A percentile compares a stretch with the other conserved stretches of the same genome.
These are phyloP conservation scores for Ancistrus triradiatus DNA, from an alignment of 2,113 vertebrate genomes.

Conservation along the genomic window DNA sequence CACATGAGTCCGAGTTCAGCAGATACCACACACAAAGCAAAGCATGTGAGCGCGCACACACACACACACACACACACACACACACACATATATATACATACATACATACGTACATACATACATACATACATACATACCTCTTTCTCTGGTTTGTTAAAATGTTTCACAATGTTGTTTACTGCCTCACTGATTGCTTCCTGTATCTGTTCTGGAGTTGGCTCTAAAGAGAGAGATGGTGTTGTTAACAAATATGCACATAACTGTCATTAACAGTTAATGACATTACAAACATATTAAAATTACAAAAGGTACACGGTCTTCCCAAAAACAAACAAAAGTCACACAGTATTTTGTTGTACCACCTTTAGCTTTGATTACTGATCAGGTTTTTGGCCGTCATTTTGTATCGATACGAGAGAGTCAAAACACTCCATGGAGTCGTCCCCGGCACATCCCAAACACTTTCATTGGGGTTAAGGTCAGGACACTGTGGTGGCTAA, in stretches of 20 bases:
- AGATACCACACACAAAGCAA: not conserved
- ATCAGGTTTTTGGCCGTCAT: too few relatives aligned
- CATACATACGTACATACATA: not conserved
- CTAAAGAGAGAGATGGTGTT: slow-evolving; percentile 59
- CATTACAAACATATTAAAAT: too few relatives aligned
- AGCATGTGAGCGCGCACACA: too few relatives aligned
- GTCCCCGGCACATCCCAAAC: too few relatives aligned
- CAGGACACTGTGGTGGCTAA: too few relatives aligned
- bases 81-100: not conserved
- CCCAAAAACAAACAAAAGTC: too few relatives aligned
- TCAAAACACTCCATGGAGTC: too few relatives aligned
- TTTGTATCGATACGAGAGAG: too few relatives aligned
- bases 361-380: too few relatives aligned
- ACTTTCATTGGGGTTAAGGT: too few relatives aligned
- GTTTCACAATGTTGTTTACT: slow-evolving; percentile 94
- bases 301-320: too few relatives aligned
- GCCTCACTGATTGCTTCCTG: slow-evolving; percentile 95
- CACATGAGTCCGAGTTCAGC: not conserved
- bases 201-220: slow-evolving; percentile 83
- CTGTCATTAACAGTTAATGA: not conserved
- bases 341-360: too few relatives aligned
- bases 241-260: not conserved
- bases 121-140: slow-evolving; percentile 74
- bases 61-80: not conserved
- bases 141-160: slow-evolving; percentile 97